These are phyloP conservation scores for Penaeus monodon DNA, from an alignment of 2,888 invertebrate genomes.

Conservation along the genomic window DNA sequence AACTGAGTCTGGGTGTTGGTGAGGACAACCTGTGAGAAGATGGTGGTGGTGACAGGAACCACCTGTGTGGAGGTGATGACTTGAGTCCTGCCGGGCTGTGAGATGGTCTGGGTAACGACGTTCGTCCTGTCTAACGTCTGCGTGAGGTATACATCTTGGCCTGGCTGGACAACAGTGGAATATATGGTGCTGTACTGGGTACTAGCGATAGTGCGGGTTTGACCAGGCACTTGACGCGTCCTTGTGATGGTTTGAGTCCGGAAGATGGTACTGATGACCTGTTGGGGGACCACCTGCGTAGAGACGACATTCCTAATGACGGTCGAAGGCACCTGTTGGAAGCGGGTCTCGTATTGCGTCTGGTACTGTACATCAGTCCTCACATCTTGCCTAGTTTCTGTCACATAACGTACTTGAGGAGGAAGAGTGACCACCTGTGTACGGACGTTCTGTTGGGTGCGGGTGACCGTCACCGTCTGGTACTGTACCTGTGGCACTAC, in stretches of 20 bases:
- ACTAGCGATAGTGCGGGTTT: conserved; percentile 39
- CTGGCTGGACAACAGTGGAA: conserved; percentile 48
- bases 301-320: conserved; percentile 41
- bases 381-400: conserved; percentile 29
- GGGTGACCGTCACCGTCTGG: conserved; percentile 31
- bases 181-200: conserved; percentile 48
- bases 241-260: conserved; percentile 25
- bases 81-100: conserved; percentile 52
- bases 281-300: conserved; percentile 40
- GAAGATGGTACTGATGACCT: conserved; percentile 51
- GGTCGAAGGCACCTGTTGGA: conserved; percentile 33
- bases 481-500: conserved; percentile 28
- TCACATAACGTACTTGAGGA: conserved; percentile 21
- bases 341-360: conserved; percentile 35
- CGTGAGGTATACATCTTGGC: conserved; percentile 22
- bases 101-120: conserved; percentile 40
- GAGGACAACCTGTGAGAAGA: conserved; percentile 41
- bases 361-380: conserved; percentile 20
- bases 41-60: conserved; percentile 48
- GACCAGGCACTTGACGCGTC: conserved; percentile 30
- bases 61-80: conserved; percentile 53
- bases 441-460: conserved; percentile 44
- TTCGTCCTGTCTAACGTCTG: conserved; percentile 42
- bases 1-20: conserved; percentile 54
- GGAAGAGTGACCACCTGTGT: conserved; percentile 45